These are phyloP conservation scores for Dysidea cf. avara DNA, from an alignment of 37 sponge, comb jelly and placozoan species.

Conservation along the genomic window DNA sequence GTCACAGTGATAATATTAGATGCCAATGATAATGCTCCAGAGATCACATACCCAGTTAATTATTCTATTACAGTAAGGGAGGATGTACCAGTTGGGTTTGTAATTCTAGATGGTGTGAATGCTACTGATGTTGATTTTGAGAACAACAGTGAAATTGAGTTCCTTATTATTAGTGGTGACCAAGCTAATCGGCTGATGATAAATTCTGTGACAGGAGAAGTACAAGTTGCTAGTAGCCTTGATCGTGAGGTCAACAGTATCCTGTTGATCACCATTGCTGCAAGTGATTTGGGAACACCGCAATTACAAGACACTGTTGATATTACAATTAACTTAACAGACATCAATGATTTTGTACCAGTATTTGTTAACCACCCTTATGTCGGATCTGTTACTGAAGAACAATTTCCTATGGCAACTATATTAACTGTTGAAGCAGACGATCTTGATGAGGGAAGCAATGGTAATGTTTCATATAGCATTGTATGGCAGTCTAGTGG, in stretches of 20 bases:
- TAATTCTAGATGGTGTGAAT: slow-evolving; percentile 57
- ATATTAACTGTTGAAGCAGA: slow-evolving; percentile 38
- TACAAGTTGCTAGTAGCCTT: slow-evolving; percentile 23
- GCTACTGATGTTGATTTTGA: slow-evolving; percentile 72
- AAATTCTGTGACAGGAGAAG: slow-evolving; percentile 38
- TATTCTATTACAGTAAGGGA: slow-evolving; percentile 40
- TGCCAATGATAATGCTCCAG: slow-evolving; percentile 73
- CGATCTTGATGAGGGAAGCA: slow-evolving; percentile 53
- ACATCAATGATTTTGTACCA: slow-evolving; percentile 69
- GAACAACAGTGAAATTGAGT: slow-evolving; percentile 50
- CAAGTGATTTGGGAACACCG: slow-evolving; percentile 59
- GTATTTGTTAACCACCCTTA: slow-evolving; percentile 36
- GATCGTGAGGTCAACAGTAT: slow-evolving; percentile 34
- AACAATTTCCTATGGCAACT: not conserved
- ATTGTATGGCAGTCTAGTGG: slow-evolving; percentile 18
- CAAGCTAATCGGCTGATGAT: slow-evolving; percentile 41
- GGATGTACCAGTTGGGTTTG: slow-evolving; percentile 45
- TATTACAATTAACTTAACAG: slow-evolving; percentile 34
- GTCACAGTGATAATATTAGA: slow-evolving; percentile 49
- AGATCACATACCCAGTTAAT: slow-evolving; percentile 39
- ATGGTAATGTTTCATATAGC: slow-evolving; percentile 42
- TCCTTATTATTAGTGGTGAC: slow-evolving; percentile 52
- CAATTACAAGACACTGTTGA: slow-evolving; percentile 42
- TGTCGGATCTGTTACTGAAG: slow-evolving; percentile 30
- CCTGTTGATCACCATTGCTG: slow-evolving; percentile 34